Percentiles rank a stretch among this genome's conserved stretches.
These are phyloP conservation scores for Exaiptasia diaphana DNA, from an alignment of 64 coral and sea anemone species.

Conservation along the genomic window DNA sequence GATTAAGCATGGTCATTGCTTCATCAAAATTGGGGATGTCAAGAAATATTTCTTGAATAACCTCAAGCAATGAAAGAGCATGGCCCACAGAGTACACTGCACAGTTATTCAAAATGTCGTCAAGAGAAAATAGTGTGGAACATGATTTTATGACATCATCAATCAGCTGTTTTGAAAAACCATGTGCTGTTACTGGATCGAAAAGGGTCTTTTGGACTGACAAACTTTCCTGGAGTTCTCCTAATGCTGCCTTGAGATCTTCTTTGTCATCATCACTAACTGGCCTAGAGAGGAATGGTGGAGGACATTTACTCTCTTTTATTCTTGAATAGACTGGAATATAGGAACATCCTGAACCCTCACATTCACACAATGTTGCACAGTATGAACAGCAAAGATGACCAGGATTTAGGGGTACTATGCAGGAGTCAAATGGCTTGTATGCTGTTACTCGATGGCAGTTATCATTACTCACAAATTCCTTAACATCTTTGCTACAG, in stretches of 20 bases:
- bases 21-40: slow-evolving; percentile 62
- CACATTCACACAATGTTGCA: neutral
- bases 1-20: slow-evolving; percentile 19
- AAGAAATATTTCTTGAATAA: slow-evolving; percentile 43
- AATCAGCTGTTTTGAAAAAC: slow-evolving; percentile 23
- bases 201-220: neutral
- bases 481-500: neutral
- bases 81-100: slow-evolving; percentile 30
- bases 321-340: too few relatives aligned
- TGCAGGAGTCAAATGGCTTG: neutral
- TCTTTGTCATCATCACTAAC: too few relatives aligned
- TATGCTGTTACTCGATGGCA: slow-evolving; percentile 32
- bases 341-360: too few relatives aligned
- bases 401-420: neutral
- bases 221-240: neutral
- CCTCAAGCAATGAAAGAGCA: slow-evolving; percentile 23
- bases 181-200: neutral
- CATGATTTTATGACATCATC: slow-evolving; percentile 21
- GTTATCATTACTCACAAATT: neutral
- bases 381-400: slow-evolving; percentile 43
- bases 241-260: neutral
- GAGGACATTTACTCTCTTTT: too few relatives aligned
- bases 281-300: too few relatives aligned
- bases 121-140: neutral
- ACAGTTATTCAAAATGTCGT: slow-evolving; percentile 4